Base-by-base conservation (phyloP, 2,797 vertebrate genomes). In the Cuculus canorus region DNA sequence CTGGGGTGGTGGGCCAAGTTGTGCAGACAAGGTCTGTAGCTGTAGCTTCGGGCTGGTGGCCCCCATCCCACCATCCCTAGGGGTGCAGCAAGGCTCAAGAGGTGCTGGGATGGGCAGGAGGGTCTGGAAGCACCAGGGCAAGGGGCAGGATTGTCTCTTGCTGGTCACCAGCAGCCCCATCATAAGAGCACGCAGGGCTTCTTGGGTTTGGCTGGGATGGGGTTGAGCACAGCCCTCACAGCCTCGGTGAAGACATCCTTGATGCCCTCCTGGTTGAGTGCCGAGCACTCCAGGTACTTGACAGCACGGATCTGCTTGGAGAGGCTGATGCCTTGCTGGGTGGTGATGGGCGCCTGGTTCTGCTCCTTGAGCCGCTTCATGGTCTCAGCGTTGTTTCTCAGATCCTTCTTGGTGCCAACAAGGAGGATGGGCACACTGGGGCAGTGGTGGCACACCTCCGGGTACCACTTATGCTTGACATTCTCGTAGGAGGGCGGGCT, bases 341-440 rank as follows among this genome's bases (percentile, higher is more conserved):
- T 95, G 66, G 97, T 98, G 97, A 99, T 94, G 63, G 98, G 98
- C 0, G 93, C 94, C 93, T 98, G 97, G 95, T 98, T 98, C 97
- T 98, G 98, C 96, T 98, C 98, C 94, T 98, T 98, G 66, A 99
- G 98, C 90, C 98, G 98, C 86, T 98, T 97, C 71, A 98, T 75
- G 94, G 98, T 88, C 65, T 98, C 98, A 0, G 98, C 97, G 97
- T 98, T 98, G 78, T 96, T 95, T 63, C 98, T 97, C 84, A 99
- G 98, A 97, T 99, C 98, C 94, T 98, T 98, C 98, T 99, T 99
- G 92, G 98, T 99, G 96, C 98, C 98, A 4, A 99, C 98, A 33
- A 99, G 95, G 16, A 99, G 97, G 92, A 99, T 97, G 69, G 98
- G 98, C 80, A 98, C 98, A 8, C 98, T 97, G 13, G 98, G 98